Percentiles rank a stretch among this genome's conserved stretches.
Conservation (phyloP, 2,113 vertebrate species). For the Pterophyllum scalare region DNA sequence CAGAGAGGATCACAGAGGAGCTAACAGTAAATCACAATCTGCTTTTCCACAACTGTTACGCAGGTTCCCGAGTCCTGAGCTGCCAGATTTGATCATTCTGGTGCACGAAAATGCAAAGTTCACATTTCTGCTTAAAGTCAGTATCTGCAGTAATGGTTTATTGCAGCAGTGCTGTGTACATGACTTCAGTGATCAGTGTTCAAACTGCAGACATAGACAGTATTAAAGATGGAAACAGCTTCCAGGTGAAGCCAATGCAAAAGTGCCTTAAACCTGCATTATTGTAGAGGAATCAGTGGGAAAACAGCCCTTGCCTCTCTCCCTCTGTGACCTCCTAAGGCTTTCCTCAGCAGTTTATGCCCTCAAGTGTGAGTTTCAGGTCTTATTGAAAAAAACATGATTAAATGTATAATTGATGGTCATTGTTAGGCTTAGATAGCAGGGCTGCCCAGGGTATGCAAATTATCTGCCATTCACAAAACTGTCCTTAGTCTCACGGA, state of each 20-base stretch:
- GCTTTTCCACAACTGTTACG: too few relatives aligned
- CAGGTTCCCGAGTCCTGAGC: background rate
- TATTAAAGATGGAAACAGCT: rapidly evolving
- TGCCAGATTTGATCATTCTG: background rate
- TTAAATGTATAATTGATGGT: rapidly evolving
- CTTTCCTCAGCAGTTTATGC: background rate
- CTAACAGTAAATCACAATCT: background rate
- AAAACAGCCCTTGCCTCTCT: background rate
- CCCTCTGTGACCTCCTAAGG: background rate
- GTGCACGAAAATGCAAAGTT: too few relatives aligned
- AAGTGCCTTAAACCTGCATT: background rate
- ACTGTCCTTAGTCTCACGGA: too few relatives aligned
- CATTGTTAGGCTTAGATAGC: background rate
- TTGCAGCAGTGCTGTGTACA: background rate
- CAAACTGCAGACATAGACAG: background rate
- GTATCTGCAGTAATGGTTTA: background rate
- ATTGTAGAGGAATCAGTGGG: background rate
- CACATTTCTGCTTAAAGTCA: too few relatives aligned
- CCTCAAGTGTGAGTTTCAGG: background rate
- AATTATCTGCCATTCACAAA: background rate
- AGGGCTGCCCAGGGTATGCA: background rate
- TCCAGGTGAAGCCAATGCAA: background rate
- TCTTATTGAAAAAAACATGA: background rate
- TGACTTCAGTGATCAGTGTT: background rate
- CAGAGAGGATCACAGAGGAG: background rate